phyloP scores from a whole-genome alignment of 1,140 invertebrate genomes.

The Zaprionus kolodkinae region DNA sequence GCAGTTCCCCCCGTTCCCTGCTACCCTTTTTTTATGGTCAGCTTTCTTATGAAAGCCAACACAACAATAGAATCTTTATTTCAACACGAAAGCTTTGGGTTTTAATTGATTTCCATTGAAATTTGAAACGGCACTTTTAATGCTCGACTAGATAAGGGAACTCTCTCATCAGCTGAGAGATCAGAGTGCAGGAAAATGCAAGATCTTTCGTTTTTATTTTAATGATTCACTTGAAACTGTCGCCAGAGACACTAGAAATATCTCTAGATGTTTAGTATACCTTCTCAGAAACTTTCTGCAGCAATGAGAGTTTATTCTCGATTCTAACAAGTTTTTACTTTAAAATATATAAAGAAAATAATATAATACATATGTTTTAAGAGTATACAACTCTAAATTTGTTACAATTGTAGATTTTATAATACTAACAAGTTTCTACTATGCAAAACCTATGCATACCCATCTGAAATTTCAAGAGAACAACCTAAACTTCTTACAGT shows the following conservation, averaged over 20 bases:
- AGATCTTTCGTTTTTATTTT: constrained; percentile 19
- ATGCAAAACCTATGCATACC: background rate
- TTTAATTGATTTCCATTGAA: constrained; percentile 81
- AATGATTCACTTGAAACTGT: constrained; percentile 26
- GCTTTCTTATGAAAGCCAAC: constrained; percentile 55
- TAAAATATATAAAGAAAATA: no score
- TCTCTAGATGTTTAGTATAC: no score
- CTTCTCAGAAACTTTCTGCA: no score
- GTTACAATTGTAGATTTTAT: background rate
- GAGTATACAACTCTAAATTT: background rate
- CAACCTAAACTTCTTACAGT: background rate
- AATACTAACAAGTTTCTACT: background rate
- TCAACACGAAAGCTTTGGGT: constrained; percentile 69
- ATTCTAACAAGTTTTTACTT: no score
- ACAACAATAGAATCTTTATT: constrained; percentile 45
- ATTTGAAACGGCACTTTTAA: constrained; percentile 78
- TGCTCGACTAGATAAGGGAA: constrained; percentile 32
- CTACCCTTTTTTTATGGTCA: constrained; percentile 56
- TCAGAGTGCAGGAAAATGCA: constrained; percentile 18
- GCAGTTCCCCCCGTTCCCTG: background rate
- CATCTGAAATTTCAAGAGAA: constrained; percentile 7
- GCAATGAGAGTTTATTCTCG: no score
- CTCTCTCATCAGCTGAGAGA: background rate
- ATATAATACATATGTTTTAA: background rate
- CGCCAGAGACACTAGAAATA: no score